A percentile compares a stretch with the other conserved stretches of the same genome.
phyloP scores from a whole-genome alignment of 2,113 vertebrate genomes.

The Nymphicus hollandicus region DNA sequence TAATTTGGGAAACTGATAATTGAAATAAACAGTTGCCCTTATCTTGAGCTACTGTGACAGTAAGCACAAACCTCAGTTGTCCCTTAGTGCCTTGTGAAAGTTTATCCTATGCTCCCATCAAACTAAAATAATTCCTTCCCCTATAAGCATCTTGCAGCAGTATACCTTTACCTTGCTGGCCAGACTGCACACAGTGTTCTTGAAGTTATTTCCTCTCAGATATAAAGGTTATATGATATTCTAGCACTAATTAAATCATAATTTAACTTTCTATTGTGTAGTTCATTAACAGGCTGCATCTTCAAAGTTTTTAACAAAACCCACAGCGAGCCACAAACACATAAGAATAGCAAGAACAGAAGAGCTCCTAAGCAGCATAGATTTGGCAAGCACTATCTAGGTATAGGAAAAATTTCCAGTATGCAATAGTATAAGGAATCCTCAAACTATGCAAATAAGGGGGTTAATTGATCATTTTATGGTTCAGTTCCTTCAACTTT shows the following conservation, averaged over 20 bases:
- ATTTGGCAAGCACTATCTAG: background rate
- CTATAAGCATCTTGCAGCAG: background rate
- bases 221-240: background rate
- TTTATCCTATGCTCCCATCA: background rate
- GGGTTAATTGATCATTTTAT: background rate
- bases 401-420: background rate
- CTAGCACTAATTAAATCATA: background rate
- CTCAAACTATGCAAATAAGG: background rate
- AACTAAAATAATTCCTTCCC: background rate
- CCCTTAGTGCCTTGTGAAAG: background rate
- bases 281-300: background rate
- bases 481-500: background rate
- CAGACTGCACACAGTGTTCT: background rate
- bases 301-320: background rate
- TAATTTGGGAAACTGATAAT: background rate
- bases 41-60: background rate
- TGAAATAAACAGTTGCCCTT: background rate
- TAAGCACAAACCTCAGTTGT: background rate
- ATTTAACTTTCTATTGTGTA: background rate
- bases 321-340: background rate
- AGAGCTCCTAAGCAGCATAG: background rate
- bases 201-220: background rate
- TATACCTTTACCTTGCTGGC: background rate
- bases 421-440: background rate
- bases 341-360: background rate